Base-by-base conservation (phyloP, 2,888 invertebrate genomes). In the Synergus umbraculus region DNA sequence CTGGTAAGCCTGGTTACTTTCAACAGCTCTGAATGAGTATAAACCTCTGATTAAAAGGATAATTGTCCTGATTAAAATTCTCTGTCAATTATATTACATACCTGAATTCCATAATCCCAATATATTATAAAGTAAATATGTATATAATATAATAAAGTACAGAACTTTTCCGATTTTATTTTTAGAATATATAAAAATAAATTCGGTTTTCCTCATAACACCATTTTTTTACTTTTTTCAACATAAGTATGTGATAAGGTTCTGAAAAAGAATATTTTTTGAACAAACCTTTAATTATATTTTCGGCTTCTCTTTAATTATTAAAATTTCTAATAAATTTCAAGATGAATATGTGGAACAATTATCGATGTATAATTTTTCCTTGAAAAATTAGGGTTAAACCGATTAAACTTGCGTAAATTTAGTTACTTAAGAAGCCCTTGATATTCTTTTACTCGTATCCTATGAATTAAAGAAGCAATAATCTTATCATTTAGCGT, bases 341-440 rank as follows among this genome's bases (percentile, higher is more conserved):
- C 1, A 58, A 15, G 58, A 58, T n/a, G 8, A 37, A 37, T 37
- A 37, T 18, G 9, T 29, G 63, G 12, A 63, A 22, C 18, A 13
- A 63, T 22, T 4, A 60, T 60, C 22, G 12, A 60, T 10, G 12
- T 4, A 22, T 29, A 4, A 63, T 29, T 29, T 29, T 22, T 13
- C 13, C 63, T 63, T 63, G 12, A 5, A 54, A n/a, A 54, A 73
- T 49, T 58, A 54, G 41, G 54, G 73, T 54, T 29, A 73, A 73
- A n/a, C 46, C 12, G 8, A 29, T 46, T 44, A 46, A 43, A 66
- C 18, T 12, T 18, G 12, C 43, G 44, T 44, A 66, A 60, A 60
- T 54, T 54, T 8, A 46, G 37, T 41, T 37, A 18, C 37, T 73
- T 41, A 54, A 73, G 73, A 73, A 73, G 73, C 54, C 73, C 12